Percentiles rank a stretch among this genome's conserved stretches.
phyloP scores from a whole-genome alignment of 2,888 invertebrate genomes.

The Acronicta leporina region DNA sequence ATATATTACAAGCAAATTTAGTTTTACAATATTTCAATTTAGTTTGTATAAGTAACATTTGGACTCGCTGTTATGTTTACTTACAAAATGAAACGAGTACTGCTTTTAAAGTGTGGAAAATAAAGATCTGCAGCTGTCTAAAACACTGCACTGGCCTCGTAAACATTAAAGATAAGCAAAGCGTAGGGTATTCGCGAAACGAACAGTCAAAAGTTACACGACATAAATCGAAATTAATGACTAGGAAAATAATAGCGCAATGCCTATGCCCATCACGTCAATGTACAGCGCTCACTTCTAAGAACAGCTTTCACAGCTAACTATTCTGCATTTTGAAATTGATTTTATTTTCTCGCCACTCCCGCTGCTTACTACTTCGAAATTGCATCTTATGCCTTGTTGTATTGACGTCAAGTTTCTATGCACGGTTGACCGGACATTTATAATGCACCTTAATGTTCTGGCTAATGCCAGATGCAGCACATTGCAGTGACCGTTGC shows the following conservation, averaged over 20 bases:
- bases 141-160: constrained; percentile 22
- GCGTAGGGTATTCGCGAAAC: constrained; percentile 50
- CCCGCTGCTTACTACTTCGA: constrained; percentile 39
- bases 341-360: constrained; percentile 68
- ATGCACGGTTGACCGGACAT: constrained; percentile 43
- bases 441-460: constrained; percentile 62
- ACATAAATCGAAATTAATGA: constrained; percentile 67
- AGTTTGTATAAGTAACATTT: neutral
- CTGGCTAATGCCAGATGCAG: constrained; percentile 72
- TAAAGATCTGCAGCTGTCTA: constrained; percentile 8
- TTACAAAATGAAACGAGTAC: neutral
- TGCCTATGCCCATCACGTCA: constrained; percentile 73
- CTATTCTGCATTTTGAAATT: constrained; percentile 76
- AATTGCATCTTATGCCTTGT: constrained; percentile 62
- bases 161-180: constrained; percentile 44
- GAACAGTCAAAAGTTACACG: constrained; percentile 52
- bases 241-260: constrained; percentile 67
- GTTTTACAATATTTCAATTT: no score
- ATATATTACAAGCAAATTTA: no score
- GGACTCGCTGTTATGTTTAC: neutral
- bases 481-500: constrained; percentile 67
- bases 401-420: constrained; percentile 60
- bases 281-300: constrained; percentile 70
- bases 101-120: neutral
- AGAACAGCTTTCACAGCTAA: constrained; percentile 82